phyloP scores from a whole-genome alignment of 2,113 vertebrate genomes.

The Hoplias malabaricus region DNA sequence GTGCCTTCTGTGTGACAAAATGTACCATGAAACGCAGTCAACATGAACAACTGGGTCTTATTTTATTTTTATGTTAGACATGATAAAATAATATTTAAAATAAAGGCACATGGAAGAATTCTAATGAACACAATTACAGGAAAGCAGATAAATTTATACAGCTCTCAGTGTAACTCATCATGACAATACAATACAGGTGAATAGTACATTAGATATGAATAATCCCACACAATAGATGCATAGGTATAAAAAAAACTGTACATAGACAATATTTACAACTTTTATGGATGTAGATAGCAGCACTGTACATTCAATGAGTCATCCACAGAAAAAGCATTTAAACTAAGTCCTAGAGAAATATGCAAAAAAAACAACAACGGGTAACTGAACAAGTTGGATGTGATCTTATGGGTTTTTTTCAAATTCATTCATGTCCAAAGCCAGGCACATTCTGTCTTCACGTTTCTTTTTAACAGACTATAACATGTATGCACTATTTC shows the following conservation, averaged over 20 bases:
- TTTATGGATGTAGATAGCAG: constrained; percentile 51
- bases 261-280: constrained; percentile 46
- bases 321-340: constrained; percentile 4
- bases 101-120: constrained; percentile 38
- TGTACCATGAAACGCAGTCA: not conserved
- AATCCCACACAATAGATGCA: constrained; percentile 34
- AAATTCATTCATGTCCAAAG: not conserved
- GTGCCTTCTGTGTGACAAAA: not conserved
- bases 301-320: constrained; percentile 53
- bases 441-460: not conserved
- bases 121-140: constrained; percentile 36
- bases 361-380: not conserved
- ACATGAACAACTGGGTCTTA: not conserved
- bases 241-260: constrained; percentile 35
- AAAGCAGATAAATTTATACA: constrained; percentile 48
- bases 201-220: constrained; percentile 46
- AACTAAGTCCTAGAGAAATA: not conserved
- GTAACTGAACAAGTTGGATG: not conserved
- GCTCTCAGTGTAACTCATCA: constrained; percentile 16
- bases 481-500: too few species aligned
- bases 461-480: not conserved
- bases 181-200: constrained; percentile 33
- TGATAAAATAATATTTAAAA: constrained; percentile 15
- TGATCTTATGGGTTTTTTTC: too few species aligned
- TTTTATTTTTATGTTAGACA: constrained; percentile 30